These are phyloP conservation scores for Falco peregrinus DNA, from an alignment of 2,797 vertebrate species.

Conservation along the genomic window DNA sequence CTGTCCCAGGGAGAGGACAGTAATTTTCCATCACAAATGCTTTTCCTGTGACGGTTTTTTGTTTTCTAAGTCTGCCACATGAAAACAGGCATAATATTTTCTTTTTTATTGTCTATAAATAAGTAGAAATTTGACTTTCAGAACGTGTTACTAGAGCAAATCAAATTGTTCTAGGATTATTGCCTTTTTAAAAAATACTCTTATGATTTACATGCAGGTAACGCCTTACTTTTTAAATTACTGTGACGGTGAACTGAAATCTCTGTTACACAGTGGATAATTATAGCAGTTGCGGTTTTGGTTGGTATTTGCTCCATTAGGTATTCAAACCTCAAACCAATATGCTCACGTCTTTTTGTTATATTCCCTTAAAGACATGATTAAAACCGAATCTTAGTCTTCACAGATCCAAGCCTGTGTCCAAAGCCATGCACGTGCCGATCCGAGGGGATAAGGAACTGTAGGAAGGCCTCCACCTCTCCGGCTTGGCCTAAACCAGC, in stretches of 20 bases:
- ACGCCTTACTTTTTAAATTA: background rate
- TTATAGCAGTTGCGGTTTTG: background rate
- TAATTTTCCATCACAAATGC: slow-evolving; percentile 40
- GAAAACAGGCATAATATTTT: slow-evolving; percentile 54
- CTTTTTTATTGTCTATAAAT: slow-evolving; percentile 31
- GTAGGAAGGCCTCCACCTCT: background rate
- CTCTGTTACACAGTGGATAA: background rate
- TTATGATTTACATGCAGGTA: background rate
- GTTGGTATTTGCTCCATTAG: background rate
- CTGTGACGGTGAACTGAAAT: background rate
- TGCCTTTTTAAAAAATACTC: background rate
- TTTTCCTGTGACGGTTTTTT: slow-evolving; percentile 27
- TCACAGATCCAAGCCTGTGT: background rate
- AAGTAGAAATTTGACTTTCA: slow-evolving; percentile 27
- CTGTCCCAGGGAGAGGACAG: background rate
- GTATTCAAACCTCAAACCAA: background rate
- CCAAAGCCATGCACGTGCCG: background rate
- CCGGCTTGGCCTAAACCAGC: background rate
- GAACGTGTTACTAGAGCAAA: background rate
- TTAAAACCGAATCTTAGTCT: background rate
- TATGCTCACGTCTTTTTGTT: background rate
- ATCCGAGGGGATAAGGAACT: accelerated
- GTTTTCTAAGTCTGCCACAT: slow-evolving; percentile 21
- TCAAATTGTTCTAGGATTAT: background rate
- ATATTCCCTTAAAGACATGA: background rate